Conservation (phyloP, 2,113 vertebrate species). For the Pogonocichla stellata region DNA sequence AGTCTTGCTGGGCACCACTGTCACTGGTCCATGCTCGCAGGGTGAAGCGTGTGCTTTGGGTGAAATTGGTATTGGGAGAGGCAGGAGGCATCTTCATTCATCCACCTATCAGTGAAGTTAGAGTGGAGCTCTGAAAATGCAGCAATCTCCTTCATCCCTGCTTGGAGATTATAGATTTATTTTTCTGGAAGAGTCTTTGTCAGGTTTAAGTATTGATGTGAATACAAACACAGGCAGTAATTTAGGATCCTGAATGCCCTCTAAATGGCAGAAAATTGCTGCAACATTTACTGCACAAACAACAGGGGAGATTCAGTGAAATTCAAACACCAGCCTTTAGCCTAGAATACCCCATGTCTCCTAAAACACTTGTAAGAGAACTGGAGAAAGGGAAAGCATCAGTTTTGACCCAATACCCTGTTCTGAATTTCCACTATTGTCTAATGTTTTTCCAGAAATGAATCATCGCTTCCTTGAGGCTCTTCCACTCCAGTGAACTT, state of each 20-base stretch:
- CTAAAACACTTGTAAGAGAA: neutral
- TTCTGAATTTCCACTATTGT: neutral
- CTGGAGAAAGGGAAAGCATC: neutral
- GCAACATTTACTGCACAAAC: neutral
- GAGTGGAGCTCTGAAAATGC: neutral
- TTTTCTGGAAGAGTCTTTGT: neutral
- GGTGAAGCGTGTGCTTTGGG: neutral
- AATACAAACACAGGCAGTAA: neutral
- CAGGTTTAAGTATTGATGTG: neutral
- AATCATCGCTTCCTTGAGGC: neutral
- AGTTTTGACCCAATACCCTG: neutral
- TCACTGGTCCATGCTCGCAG: rapidly evolving
- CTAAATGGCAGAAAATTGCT: neutral
- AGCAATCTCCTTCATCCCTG: neutral
- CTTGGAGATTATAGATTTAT: neutral
- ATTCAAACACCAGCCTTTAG: neutral
- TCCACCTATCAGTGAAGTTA: neutral
- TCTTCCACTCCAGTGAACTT: neutral
- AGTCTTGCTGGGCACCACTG: neutral
- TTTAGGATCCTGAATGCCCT: neutral
- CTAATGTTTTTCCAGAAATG: neutral
- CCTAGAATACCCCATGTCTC: neutral
- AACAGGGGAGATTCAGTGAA: neutral
- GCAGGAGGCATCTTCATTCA: neutral
- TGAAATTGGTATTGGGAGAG: neutral